Conservation (phyloP, 2,797 vertebrate species). For the Glossophaga mutica region DNA sequence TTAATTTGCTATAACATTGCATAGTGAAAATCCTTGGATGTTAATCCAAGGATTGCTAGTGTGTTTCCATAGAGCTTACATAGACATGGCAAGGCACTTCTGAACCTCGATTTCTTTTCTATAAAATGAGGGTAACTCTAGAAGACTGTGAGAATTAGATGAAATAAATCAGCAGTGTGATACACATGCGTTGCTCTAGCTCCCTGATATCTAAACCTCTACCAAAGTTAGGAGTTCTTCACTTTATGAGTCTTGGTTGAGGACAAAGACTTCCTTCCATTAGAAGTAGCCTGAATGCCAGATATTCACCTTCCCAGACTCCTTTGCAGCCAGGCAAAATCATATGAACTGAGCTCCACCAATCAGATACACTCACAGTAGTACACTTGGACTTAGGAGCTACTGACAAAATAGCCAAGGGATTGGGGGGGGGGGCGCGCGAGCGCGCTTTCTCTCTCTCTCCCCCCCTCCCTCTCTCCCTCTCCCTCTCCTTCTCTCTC, state of each 20-base stretch:
- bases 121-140: not conserved
- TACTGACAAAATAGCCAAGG: not conserved
- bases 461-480: rapidly evolving
- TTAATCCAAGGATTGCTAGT: not conserved
- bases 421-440: too few species aligned
- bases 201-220: not conserved
- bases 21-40: not conserved
- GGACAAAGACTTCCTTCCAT: not conserved
- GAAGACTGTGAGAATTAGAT: not conserved
- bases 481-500: not conserved
- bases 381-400: not conserved
- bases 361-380: not conserved
- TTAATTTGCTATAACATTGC: not conserved
- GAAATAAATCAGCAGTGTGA: not conserved
- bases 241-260: not conserved
- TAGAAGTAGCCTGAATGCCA: not conserved
- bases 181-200: not conserved
- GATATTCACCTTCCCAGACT: not conserved
- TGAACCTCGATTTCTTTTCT: not conserved
- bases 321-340: not conserved
- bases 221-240: not conserved
- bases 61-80: conserved; percentile 9
- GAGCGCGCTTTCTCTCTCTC: too few species aligned
- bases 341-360: not conserved
- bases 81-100: not conserved